Percentiles rank a stretch among this genome's conserved stretches.
Conservation (phyloP, 2,888 invertebrate genomes). For the Hydroisotoma schaefferi region DNA sequence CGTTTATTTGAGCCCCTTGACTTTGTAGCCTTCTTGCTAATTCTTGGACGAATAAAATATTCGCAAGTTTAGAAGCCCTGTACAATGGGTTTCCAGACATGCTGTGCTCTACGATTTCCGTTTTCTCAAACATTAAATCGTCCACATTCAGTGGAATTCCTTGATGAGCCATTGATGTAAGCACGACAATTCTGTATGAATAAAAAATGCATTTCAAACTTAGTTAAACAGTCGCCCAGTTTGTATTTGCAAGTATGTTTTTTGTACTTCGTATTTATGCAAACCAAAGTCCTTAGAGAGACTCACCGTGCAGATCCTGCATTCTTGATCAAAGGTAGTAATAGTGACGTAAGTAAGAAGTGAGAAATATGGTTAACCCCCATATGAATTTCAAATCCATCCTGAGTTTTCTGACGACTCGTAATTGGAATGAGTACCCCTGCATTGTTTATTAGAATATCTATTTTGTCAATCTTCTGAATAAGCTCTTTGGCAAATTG, state of each 20-base stretch:
- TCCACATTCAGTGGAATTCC: slow-evolving; percentile 48
- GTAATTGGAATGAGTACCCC: slow-evolving; percentile 44
- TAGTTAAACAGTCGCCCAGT: too few relatives aligned
- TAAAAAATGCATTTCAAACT: background rate
- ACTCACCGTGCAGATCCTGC: slow-evolving; percentile 64
- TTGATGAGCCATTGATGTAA: slow-evolving; percentile 53
- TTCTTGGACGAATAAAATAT: slow-evolving; percentile 51
- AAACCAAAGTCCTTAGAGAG: background rate
- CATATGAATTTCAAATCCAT: slow-evolving; percentile 76
- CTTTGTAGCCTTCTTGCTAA: slow-evolving; percentile 49
- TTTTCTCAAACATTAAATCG: slow-evolving; percentile 49
- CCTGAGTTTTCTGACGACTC: slow-evolving; percentile 58
- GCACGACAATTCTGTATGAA: slow-evolving; percentile 52
- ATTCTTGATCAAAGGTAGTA: slow-evolving; percentile 65
- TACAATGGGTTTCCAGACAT: slow-evolving; percentile 47
- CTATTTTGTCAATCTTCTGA: slow-evolving; percentile 48
- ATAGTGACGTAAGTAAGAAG: slow-evolving; percentile 75
- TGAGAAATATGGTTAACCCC: slow-evolving; percentile 84
- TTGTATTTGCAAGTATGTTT: too few relatives aligned
- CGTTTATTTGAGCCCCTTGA: slow-evolving; percentile 54
- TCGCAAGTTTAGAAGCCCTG: slow-evolving; percentile 52
- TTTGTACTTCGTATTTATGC: too few relatives aligned
- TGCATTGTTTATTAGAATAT: slow-evolving; percentile 52
- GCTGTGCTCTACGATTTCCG: background rate
- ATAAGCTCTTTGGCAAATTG: slow-evolving; percentile 53